Evolutionary conservation across 2,113 vertebrate species (phyloP).

Genomic region (Prolemur simus): DNA sequence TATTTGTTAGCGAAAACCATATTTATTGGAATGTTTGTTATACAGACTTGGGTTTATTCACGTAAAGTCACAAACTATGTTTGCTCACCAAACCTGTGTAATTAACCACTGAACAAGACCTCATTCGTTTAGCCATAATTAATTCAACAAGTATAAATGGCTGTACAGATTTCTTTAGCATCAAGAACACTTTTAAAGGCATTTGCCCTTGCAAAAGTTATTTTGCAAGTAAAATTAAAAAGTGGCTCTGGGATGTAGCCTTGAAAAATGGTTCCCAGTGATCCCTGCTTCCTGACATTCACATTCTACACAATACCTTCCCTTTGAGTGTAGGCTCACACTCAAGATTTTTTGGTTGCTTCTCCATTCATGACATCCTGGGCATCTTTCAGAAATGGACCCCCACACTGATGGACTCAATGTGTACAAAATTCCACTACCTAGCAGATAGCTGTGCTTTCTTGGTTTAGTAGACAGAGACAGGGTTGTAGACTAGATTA

Average conservation of each 20-base stretch:
- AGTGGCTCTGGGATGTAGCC: neutral
- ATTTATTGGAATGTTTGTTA: conserved; percentile 64
- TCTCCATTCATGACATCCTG: neutral
- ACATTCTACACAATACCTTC: neutral
- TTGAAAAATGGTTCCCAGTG: neutral
- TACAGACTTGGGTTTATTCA: conserved; percentile 8
- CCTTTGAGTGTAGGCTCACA: neutral
- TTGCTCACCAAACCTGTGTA: conserved; percentile 62
- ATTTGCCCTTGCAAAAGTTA: conserved; percentile 59
- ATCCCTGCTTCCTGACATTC: neutral
- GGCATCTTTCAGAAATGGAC: neutral
- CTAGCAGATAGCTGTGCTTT: neutral
- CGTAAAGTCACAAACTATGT: conserved; percentile 60
- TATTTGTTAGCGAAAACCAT: conserved; percentile 60
- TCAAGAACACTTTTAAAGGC: conserved; percentile 38
- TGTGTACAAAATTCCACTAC: neutral
- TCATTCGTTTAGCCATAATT: conserved; percentile 63
- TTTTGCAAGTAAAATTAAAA: conserved; percentile 55
- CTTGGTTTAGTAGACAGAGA: neutral
- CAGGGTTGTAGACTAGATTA: neutral
- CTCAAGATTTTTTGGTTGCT: too few species aligned
- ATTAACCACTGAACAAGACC: conserved; percentile 60
- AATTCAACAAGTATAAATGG: conserved; percentile 65
- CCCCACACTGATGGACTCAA: neutral
- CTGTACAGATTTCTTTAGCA: neutral